Evolutionary conservation across 2,113 vertebrate genomes (phyloP).

Genomic region (Porphyrio hochstetteri): DNA sequence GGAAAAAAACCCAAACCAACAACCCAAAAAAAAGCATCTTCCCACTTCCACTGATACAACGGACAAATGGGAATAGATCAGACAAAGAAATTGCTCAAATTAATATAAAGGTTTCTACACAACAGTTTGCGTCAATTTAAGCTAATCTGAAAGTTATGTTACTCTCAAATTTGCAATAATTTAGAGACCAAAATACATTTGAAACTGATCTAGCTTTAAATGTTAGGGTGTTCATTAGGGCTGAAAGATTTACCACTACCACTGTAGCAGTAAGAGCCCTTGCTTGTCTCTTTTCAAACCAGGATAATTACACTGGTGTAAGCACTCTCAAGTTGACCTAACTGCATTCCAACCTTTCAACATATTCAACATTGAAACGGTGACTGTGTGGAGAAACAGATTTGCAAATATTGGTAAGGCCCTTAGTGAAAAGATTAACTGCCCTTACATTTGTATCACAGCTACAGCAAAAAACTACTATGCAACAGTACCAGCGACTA

Average conservation of each 20-base stretch:
- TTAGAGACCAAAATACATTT: background rate
- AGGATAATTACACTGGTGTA: slow-evolving; percentile 26
- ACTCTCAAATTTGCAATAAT: background rate
- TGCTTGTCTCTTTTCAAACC: slow-evolving; percentile 20
- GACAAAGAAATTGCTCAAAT: background rate
- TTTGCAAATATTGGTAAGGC: slow-evolving; percentile 28
- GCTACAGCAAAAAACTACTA: slow-evolving; percentile 20
- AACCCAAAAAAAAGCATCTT: background rate
- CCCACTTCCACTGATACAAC: background rate
- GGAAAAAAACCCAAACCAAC: background rate
- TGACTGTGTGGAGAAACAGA: slow-evolving; percentile 11
- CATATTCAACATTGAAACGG: background rate
- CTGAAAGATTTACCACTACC: background rate
- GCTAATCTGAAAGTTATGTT: background rate
- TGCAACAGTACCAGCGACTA: background rate
- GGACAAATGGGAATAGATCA: background rate
- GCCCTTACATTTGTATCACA: slow-evolving; percentile 13
- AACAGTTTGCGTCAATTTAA: background rate
- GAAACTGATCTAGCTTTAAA: background rate
- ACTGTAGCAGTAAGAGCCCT: slow-evolving; percentile 19
- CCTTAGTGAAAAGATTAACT: slow-evolving; percentile 35
- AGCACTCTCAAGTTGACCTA: slow-evolving; percentile 39
- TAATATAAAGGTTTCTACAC: background rate
- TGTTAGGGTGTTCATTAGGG: background rate
- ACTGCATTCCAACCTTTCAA: slow-evolving; percentile 39